Evolutionary conservation across 2,113 vertebrate species (phyloP), one percentile per base, ranked within the genome.

Genomic region (Emydura subglobosa): DNA sequence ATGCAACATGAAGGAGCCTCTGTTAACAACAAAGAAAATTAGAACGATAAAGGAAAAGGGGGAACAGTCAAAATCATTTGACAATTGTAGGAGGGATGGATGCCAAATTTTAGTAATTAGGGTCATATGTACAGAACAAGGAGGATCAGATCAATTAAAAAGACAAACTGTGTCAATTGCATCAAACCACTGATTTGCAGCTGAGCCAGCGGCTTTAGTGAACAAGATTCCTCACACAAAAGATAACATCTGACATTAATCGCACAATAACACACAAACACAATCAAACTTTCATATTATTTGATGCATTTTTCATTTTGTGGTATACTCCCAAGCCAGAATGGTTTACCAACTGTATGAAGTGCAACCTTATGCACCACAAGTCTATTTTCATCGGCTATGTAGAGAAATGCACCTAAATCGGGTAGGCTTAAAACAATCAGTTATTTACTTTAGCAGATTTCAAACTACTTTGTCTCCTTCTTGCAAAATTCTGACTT

Each of bases 71-170:
- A 83, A 53, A 83, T 72, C 61, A 88, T 91, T 95, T 87, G 65
- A 93, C 55, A 96, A 68, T 25, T 93, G n/a, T 49, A 93, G 55
- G 92, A 78, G 82, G 87, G 89, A 92, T 81, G 34, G 80, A 87
- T 93, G 72, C 85, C 95, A 96, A 92, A 49, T 91, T 92, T 89
- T 88, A 76, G 93, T 94, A 96, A 95, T 80, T 91, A 88, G 76
- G 61, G 88, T 65, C 51, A 91, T 80, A 85, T 68, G 79, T 85
- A 94, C 89, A 82, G 55, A 92, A 97, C 87, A 90, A 72, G 54
- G 61, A 93, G 88, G 90, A 97, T 94, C 84, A 93, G 51, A 94
- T 94, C 94, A 85, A 90, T 87, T 96, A 94, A 94, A 94, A 94
- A 97, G 94, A 92, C 82, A 97, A 96, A 96, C 85, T 80, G 84